A percentile compares a stretch with the other conserved stretches of the same genome.
phyloP scores from a whole-genome alignment of 2,113 vertebrate species.

The Talpa occidentalis region DNA sequence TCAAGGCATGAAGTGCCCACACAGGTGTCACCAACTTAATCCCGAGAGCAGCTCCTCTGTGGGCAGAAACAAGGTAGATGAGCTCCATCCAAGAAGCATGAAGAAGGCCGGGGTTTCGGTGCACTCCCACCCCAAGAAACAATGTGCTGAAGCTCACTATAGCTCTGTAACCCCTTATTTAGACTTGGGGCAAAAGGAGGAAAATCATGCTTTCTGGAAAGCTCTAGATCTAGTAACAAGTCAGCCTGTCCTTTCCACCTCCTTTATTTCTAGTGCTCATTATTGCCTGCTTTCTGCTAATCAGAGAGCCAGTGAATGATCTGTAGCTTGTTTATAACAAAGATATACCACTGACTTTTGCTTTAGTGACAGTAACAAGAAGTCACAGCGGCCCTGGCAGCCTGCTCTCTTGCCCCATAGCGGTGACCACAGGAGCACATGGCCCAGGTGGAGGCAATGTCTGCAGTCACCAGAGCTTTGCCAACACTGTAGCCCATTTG shows the following conservation, averaged over 20 bases:
- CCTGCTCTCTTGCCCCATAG: background rate
- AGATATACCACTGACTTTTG: background rate
- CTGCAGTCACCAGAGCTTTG: background rate
- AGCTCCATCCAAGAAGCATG: background rate
- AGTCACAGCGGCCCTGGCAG: background rate
- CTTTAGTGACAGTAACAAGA: background rate
- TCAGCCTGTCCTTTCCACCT: background rate
- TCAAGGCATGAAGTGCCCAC: background rate
- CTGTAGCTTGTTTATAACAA: background rate
- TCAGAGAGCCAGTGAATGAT: background rate
- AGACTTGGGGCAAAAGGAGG: background rate
- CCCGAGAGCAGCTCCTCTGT: background rate
- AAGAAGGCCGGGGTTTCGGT: too few species aligned
- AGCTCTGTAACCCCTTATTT: background rate
- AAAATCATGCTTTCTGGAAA: background rate
- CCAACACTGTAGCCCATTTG: background rate
- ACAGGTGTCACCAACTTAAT: background rate
- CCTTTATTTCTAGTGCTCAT: background rate
- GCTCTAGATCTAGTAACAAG: background rate
- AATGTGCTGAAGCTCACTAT: background rate
- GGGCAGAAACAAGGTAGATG: background rate
- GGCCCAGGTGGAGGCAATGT: background rate
- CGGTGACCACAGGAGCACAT: background rate
- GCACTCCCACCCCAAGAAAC: background rate
- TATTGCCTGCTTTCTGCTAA: background rate